Conservation (phyloP, 92 coral and sea anemone genomes). For the Phenganax stokvisi region DNA sequence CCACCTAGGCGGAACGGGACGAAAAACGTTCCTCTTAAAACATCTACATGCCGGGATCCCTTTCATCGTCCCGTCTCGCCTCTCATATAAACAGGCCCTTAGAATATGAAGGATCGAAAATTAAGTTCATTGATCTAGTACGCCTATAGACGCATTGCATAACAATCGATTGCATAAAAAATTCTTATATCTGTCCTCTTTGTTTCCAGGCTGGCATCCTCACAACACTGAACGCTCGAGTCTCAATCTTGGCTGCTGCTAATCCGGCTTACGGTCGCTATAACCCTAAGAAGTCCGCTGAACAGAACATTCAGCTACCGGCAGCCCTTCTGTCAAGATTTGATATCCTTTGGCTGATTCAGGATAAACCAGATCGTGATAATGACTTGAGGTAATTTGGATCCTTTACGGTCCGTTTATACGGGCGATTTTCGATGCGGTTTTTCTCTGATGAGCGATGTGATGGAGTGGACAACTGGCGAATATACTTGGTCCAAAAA, state of each 20-base stretch:
- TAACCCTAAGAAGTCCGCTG: slow-evolving; percentile 97
- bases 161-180: no score
- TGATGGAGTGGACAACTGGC: not conserved
- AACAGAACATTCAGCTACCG: slow-evolving; percentile 96
- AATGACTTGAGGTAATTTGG: slow-evolving; percentile 71
- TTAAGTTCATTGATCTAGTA: no score
- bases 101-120: no score
- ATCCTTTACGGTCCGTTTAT: not conserved
- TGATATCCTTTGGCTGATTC: slow-evolving; percentile 91
- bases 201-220: slow-evolving; percentile 83
- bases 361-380: slow-evolving; percentile 95
- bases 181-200: no score
- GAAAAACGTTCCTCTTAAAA: no score
- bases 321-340: slow-evolving; percentile 97
- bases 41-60: no score
- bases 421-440: not conserved
- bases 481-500: no score
- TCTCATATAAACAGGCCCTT: no score
- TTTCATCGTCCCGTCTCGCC: no score
- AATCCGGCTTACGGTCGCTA: slow-evolving; percentile 99
- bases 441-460: not conserved
- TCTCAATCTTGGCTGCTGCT: slow-evolving; percentile 96
- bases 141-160: no score
- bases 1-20: no score
- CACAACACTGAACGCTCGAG: slow-evolving; percentile 96